Evolutionary conservation across 2,888 invertebrate species (phyloP).

Genomic region (Lacanobia wlatinum): DNA sequence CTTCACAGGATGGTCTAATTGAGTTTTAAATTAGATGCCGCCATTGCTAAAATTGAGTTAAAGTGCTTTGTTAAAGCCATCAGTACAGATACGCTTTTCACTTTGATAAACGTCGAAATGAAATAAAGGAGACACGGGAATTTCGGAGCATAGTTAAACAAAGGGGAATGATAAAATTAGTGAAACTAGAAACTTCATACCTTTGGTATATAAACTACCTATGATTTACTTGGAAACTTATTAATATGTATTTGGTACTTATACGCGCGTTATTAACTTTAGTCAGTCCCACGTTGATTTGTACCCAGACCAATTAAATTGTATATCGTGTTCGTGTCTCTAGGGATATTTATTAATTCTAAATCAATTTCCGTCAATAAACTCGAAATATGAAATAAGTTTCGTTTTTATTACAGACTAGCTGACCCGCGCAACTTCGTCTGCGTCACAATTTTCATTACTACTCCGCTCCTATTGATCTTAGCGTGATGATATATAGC

Average conservation of each 20-base stretch:
- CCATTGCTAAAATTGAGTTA: slow-evolving; percentile 40
- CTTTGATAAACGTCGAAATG: slow-evolving; percentile 21
- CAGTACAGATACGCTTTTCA: background rate
- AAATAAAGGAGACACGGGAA: slow-evolving; percentile 6
- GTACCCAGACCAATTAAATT: background rate
- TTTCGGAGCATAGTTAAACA: background rate
- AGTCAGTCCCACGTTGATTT: background rate
- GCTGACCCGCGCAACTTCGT: no score
- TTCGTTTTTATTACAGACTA: no score
- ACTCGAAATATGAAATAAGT: background rate
- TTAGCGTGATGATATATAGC: no score
- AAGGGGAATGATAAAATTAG: slow-evolving; percentile 10
- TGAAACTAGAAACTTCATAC: background rate
- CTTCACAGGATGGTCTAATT: slow-evolving; percentile 36
- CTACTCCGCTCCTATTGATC: no score
- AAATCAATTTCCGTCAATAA: background rate
- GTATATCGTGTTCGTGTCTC: background rate
- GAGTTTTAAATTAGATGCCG: slow-evolving; percentile 26
- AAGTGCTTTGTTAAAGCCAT: slow-evolving; percentile 20
- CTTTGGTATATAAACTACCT: background rate
- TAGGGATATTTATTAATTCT: background rate
- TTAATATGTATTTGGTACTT: background rate
- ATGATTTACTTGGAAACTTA: slow-evolving; percentile 11
- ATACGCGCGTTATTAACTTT: background rate
- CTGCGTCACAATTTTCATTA: no score